Percentiles rank a stretch among this genome's conserved stretches.
These are phyloP conservation scores for Ricordea florida DNA, from an alignment of 92 coral and sea anemone species.

Conservation along the genomic window DNA sequence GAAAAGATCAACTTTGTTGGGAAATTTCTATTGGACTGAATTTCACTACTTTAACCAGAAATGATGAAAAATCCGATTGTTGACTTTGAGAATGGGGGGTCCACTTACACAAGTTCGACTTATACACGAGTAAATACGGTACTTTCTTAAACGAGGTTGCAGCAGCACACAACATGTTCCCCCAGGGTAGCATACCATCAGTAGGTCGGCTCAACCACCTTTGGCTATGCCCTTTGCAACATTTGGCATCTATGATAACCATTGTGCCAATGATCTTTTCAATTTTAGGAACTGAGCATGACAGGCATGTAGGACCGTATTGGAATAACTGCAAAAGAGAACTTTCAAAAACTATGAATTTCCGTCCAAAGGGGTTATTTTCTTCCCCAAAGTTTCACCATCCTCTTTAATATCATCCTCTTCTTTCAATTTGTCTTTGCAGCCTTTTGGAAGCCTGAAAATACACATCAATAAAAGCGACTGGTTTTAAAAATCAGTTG, in stretches of 20 bases:
- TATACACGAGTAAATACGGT: too few relatives aligned
- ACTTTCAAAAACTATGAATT: slow-evolving; percentile 41
- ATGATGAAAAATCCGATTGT: too few relatives aligned
- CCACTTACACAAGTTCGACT: too few relatives aligned
- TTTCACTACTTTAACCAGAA: too few relatives aligned
- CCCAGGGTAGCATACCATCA: slow-evolving; percentile 41
- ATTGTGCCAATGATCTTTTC: slow-evolving; percentile 16
- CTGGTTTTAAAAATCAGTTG: too few relatives aligned
- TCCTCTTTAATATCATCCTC: slow-evolving; percentile 26
- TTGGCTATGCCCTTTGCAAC: slow-evolving; percentile 22
- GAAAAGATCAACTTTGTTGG: too few relatives aligned
- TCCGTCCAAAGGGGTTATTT: slow-evolving; percentile 26
- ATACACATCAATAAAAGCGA: too few relatives aligned
- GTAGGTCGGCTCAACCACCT: slow-evolving; percentile 23
- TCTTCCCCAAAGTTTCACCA: neutral
- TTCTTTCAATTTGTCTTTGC: neutral
- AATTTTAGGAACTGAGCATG: slow-evolving; percentile 10
- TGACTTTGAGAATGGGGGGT: too few relatives aligned
- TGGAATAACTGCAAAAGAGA: slow-evolving; percentile 33
- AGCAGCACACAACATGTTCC: slow-evolving; percentile 43
- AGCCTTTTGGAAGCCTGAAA: too few relatives aligned
- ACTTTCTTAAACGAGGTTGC: slow-evolving; percentile 35
- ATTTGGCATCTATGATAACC: slow-evolving; percentile 30
- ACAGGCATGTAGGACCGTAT: slow-evolving; percentile 20
- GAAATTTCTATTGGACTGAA: too few relatives aligned